Conservation (phyloP, 2,113 vertebrate genomes). For the Grus americana region DNA sequence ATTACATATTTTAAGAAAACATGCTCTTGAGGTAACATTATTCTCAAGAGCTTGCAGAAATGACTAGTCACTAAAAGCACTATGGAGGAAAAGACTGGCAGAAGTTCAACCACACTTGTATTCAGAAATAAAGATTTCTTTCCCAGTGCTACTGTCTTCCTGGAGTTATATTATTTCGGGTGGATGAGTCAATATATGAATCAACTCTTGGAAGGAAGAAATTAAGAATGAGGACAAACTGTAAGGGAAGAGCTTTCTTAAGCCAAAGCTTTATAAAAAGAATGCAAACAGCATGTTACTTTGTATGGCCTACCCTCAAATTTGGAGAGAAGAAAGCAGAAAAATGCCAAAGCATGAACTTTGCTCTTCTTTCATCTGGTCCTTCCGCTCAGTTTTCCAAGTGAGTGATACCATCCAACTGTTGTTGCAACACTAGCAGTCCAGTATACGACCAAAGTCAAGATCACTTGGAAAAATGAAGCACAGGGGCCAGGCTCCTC, state of each 20-base stretch:
- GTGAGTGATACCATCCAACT: not conserved
- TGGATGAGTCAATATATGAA: conserved; percentile 10
- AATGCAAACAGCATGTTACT: not conserved
- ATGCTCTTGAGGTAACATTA: not conserved
- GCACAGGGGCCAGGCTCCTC: not conserved
- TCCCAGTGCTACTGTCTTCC: not conserved
- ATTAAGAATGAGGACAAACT: not conserved
- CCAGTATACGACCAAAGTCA: fast-evolving
- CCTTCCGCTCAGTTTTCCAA: not conserved
- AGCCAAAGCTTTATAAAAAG: not conserved
- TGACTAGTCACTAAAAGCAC: not conserved
- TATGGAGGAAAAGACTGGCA: not conserved
- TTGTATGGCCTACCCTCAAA: not conserved
- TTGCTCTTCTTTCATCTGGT: not conserved
- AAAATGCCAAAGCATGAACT: not conserved
- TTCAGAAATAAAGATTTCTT: not conserved
- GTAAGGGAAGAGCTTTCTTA: not conserved
- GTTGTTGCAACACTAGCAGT: not conserved
- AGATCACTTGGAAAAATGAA: not conserved
- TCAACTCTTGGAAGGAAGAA: not conserved
- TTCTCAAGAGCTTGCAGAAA: not conserved
- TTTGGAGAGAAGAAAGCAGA: not conserved
- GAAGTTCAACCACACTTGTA: not conserved
- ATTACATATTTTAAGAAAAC: not conserved
- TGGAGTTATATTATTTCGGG: not conserved